A percentile compares a stretch with the other conserved stretches of the same genome.
These are phyloP conservation scores for Eidolon helvum DNA, from an alignment of 2,113 vertebrate species.

Conservation along the genomic window DNA sequence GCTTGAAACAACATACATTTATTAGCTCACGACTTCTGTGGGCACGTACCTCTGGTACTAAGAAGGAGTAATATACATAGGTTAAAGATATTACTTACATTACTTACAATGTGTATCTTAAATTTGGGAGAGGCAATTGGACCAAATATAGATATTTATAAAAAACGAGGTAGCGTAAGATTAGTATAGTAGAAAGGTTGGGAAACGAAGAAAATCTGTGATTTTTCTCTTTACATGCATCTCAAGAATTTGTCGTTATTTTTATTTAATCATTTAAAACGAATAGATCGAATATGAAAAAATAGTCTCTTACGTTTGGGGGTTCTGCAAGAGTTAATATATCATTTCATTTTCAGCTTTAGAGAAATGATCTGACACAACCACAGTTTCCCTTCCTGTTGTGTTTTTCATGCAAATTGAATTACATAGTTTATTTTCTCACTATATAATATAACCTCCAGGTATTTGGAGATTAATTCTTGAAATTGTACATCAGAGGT, in stretches of 20 bases:
- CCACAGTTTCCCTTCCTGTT: neutral
- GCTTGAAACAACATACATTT: neutral
- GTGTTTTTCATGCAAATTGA: neutral
- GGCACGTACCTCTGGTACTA: neutral
- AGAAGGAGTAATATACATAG: neutral
- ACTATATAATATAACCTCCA: neutral
- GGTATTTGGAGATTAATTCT: neutral
- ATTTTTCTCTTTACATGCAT: neutral
- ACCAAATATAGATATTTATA: neutral
- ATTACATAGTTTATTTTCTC: neutral
- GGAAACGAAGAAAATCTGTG: neutral
- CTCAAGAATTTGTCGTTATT: neutral
- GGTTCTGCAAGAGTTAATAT: neutral
- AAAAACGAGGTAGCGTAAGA: neutral
- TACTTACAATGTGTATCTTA: neutral
- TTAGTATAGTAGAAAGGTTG: neutral
- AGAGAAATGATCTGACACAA: neutral
- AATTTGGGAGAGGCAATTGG: neutral
- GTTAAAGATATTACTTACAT: neutral
- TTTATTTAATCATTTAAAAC: constrained; percentile 19
- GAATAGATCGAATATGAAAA: constrained; percentile 7
- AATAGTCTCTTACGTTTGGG: neutral
- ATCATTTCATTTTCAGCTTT: constrained; percentile 19
- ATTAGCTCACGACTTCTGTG: neutral
- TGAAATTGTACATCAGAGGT: neutral